Evolutionary conservation across 2,888 invertebrate genomes (phyloP).

Genomic region (Blera fallax): DNA sequence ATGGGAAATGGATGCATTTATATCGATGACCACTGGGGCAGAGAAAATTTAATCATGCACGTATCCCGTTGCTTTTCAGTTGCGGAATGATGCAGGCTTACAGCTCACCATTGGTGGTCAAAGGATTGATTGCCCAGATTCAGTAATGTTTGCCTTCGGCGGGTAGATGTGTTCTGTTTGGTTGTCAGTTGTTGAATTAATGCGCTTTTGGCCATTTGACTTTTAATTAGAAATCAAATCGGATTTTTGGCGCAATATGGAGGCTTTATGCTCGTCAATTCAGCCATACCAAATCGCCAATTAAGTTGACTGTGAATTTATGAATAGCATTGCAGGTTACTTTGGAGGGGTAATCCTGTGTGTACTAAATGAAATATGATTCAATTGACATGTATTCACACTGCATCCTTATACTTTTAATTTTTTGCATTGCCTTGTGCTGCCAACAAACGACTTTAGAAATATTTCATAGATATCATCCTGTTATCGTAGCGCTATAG

Average conservation of each 20-base stretch:
- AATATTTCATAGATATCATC: too few species aligned
- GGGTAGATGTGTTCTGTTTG: not conserved
- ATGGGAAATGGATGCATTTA: not conserved
- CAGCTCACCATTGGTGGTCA: not conserved
- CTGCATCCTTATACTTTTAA: too few species aligned
- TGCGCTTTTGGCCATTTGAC: not conserved
- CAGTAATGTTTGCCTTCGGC: not conserved
- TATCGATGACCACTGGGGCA: not conserved
- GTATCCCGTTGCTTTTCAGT: not conserved
- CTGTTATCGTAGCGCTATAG: too few species aligned
- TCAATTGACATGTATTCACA: too few species aligned
- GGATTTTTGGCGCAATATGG: not conserved
- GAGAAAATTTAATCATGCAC: not conserved
- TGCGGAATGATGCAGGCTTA: not conserved
- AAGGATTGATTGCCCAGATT: not conserved
- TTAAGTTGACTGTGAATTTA: not conserved
- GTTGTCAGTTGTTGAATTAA: not conserved
- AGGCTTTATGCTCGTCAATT: not conserved
- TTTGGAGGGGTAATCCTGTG: not conserved
- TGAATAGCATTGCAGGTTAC: not conserved
- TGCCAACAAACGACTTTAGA: too few species aligned
- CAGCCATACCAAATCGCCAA: not conserved
- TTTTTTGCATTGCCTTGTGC: too few species aligned
- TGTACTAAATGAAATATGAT: not conserved
- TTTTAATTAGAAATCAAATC: not conserved